Evolutionary conservation across 2,797 vertebrate genomes (phyloP), one percentile per base, ranked within the genome.

Genomic region (Smutsia temminckii): DNA sequence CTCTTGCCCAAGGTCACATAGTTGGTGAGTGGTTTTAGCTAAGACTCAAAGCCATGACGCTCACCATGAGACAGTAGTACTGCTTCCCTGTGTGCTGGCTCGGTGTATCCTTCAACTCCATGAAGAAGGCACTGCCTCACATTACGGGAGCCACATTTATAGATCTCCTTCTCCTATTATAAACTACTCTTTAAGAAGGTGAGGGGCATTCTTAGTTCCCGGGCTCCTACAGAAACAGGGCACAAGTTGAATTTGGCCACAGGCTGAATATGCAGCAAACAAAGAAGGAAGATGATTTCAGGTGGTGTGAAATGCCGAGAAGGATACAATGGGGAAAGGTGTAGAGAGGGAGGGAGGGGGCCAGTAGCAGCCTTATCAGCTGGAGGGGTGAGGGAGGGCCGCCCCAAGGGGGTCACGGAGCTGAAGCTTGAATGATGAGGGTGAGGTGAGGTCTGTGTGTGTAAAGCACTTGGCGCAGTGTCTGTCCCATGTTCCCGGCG

Each of bases 331-430:
- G 79, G 46, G 75, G 84, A 64, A 17, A 46, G 53, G 75, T 23
- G 3, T 18, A 40, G 29, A 20, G 32, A 32, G 46, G 46, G 42
- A 75, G 46, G 49, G 32, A 23, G 13, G 51, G 16, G 37, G 46
- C 37, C 2, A 3, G 20, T 27, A 66, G 53, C 18, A 55, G 25
- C 49, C 37, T 64, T 40, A 10, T 83, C 64, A 8, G 8, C 16
- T 23, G 3, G n/a, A 29, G 81, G 46, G 61, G n/a, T 55, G 16
- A 2, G 37, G 55, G 18, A 25, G 23, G 21, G 21, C 32, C 18
- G 29, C 27, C n/a, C 16, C 8, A 2, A 11, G 63, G 20, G n/a
- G 49, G 11, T 18, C 27, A 0, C 0, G 7, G 5, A 37, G 85
- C 49, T 12, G 80, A 80, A 16, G 9, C 71, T 37, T 66, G 51